Evolutionary conservation across 2,797 vertebrate species (phyloP).

Genomic region (Propithecus perrieri): DNA sequence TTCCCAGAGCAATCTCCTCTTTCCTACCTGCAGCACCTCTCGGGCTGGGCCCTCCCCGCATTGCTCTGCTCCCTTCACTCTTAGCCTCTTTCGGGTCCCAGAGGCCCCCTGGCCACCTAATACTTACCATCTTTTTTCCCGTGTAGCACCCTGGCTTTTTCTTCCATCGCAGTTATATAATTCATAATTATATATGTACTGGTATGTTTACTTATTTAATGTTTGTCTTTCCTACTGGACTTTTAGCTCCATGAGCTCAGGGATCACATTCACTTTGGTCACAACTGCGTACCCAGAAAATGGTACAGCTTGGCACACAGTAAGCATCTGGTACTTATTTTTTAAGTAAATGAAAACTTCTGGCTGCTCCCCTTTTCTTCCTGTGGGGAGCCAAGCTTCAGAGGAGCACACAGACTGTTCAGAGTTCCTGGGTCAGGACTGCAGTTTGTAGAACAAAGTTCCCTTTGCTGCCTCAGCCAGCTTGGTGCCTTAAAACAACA

Average conservation of each 20-base stretch:
- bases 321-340: neutral
- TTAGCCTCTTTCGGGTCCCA: neutral
- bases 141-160: neutral
- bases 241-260: neutral
- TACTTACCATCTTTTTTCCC: neutral
- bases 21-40: neutral
- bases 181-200: neutral
- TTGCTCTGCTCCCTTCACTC: neutral
- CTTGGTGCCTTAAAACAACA: neutral
- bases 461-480: neutral
- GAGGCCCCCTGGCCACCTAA: neutral
- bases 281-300: neutral
- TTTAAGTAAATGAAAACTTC: neutral
- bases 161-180: neutral
- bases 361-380: neutral
- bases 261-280: neutral
- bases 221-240: neutral
- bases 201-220: neutral
- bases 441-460: neutral
- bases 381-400: neutral
- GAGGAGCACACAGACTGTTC: neutral
- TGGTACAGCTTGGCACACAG: neutral
- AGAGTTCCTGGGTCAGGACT: neutral
- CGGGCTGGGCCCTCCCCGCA: accelerated
- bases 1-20: accelerated